Evolutionary conservation across 2,888 invertebrate species (phyloP).

Genomic region (Scaptomyza polygonia): DNA sequence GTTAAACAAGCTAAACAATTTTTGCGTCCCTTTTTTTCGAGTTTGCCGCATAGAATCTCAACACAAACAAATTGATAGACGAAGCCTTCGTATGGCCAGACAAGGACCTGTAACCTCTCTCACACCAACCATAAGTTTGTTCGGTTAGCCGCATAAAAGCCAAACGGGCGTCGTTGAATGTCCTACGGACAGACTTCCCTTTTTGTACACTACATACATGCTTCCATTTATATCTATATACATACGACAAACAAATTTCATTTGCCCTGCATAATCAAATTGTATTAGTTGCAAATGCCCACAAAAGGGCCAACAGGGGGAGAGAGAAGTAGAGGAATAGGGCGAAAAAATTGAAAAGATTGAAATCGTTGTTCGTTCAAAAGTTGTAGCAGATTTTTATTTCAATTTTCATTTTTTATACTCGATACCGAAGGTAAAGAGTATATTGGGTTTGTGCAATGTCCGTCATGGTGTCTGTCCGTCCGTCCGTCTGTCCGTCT

Average conservation of each 20-base stretch:
- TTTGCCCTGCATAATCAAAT: slow-evolving; percentile 69
- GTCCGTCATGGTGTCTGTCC: too few relatives aligned
- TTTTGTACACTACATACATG: slow-evolving; percentile 12
- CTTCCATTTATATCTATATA: not conserved
- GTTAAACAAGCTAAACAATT: slow-evolving; percentile 17
- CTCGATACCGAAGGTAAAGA: too few relatives aligned
- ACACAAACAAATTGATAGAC: slow-evolving; percentile 51
- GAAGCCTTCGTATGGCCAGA: slow-evolving; percentile 26
- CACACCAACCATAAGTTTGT: not conserved
- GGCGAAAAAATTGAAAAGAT: slow-evolving; percentile 62
- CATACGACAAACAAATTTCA: slow-evolving; percentile 71
- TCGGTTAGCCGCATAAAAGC: slow-evolving; percentile 49
- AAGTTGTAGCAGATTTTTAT: slow-evolving; percentile 31
- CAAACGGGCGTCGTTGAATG: slow-evolving; percentile 20
- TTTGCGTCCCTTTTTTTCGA: slow-evolving; percentile 24
- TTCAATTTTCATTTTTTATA: too few relatives aligned
- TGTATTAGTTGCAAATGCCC: slow-evolving; percentile 69
- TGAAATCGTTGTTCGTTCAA: slow-evolving; percentile 55
- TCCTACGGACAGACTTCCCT: not conserved
- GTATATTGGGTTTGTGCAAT: too few relatives aligned
- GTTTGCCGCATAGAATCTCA: slow-evolving; percentile 34
- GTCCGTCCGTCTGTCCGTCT: too few relatives aligned
- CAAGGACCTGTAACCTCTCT: slow-evolving; percentile 18
- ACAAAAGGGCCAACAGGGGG: slow-evolving; percentile 19
- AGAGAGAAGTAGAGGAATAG: slow-evolving; percentile 4